A percentile compares a stretch with the other conserved stretches of the same genome.
Evolutionary conservation across 2,797 vertebrate species (phyloP).

Genomic region (Phoxinus dragarum): DNA sequence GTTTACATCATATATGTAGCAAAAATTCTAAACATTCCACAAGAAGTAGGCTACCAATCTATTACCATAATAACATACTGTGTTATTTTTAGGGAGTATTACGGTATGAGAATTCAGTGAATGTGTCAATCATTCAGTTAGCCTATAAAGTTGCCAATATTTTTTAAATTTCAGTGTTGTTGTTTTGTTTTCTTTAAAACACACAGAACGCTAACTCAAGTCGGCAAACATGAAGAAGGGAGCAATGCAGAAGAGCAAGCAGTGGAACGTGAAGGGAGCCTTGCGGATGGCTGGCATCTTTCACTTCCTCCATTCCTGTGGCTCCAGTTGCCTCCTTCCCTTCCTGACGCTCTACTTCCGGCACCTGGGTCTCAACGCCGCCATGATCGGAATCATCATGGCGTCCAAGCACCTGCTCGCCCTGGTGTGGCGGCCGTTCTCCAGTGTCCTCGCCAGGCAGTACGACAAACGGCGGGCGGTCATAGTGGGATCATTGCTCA

Average conservation of each 20-base stretch:
- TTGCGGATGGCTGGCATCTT: slow-evolving; percentile 80
- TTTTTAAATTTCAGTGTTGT: background rate
- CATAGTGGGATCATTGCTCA: slow-evolving; percentile 75
- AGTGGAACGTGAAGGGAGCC: slow-evolving; percentile 83
- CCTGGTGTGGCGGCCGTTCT: slow-evolving; percentile 78
- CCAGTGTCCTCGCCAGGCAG: slow-evolving; percentile 76
- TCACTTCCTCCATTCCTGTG: slow-evolving; percentile 79
- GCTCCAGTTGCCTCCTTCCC: slow-evolving; percentile 80
- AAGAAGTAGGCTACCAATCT: background rate
- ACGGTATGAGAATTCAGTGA: background rate
- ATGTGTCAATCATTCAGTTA: background rate
- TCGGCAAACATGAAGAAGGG: slow-evolving; percentile 23
- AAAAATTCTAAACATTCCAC: background rate
- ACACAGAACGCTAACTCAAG: slow-evolving; percentile 1
- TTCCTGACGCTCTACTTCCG: slow-evolving; percentile 89
- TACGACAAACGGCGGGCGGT: slow-evolving; percentile 78
- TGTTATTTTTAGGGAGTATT: background rate
- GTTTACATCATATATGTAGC: background rate
- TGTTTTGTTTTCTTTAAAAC: background rate
- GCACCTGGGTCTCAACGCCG: slow-evolving; percentile 82
- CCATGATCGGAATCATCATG: slow-evolving; percentile 83
- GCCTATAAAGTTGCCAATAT: background rate
- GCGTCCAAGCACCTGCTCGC: slow-evolving; percentile 78
- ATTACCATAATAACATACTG: background rate
- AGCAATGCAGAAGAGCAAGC: slow-evolving; percentile 78